Conservation (phyloP, 2,888 invertebrate genomes). For the Noctuana brunneofusca region DNA sequence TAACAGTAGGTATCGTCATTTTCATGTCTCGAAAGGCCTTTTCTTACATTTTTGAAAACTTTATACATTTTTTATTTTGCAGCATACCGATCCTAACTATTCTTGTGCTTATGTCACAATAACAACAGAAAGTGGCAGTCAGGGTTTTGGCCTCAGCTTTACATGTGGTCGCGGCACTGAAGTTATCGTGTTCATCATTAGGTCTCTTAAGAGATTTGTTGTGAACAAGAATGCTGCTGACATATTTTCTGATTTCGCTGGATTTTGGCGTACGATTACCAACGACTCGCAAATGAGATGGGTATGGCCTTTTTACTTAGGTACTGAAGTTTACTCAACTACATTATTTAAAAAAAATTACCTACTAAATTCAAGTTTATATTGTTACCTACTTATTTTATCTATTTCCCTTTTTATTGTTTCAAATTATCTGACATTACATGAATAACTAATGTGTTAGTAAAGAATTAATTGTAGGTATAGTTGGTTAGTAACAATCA, state of each 20-base stretch:
- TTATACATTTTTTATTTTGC: conserved; percentile 3
- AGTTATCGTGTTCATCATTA: conserved; percentile 89
- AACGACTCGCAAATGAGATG: conserved; percentile 96
- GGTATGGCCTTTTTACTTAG: conserved; percentile 76
- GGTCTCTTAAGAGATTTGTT: conserved; percentile 87
- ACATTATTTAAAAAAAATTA: no score
- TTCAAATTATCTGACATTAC: no score
- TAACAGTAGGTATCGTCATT: no score
- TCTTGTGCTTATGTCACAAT: conserved; percentile 95
- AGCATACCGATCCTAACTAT: conserved; percentile 95
- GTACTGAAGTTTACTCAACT: neutral
- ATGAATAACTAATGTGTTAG: no score
- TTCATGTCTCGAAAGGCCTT: no score
- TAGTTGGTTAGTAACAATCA: no score
- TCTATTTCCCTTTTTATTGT: no score
- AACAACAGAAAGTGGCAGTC: conserved; percentile 83
- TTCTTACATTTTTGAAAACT: no score
- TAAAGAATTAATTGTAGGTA: no score
- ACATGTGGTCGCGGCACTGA: conserved; percentile 95
- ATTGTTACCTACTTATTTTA: no score
- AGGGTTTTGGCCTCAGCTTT: conserved; percentile 93
- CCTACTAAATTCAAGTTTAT: no score
- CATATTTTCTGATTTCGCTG: conserved; percentile 90
- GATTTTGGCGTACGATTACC: conserved; percentile 91
- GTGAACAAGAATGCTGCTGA: conserved; percentile 86